Conservation (phyloP, 2,888 invertebrate species). For the Trachelus stipa region DNA sequence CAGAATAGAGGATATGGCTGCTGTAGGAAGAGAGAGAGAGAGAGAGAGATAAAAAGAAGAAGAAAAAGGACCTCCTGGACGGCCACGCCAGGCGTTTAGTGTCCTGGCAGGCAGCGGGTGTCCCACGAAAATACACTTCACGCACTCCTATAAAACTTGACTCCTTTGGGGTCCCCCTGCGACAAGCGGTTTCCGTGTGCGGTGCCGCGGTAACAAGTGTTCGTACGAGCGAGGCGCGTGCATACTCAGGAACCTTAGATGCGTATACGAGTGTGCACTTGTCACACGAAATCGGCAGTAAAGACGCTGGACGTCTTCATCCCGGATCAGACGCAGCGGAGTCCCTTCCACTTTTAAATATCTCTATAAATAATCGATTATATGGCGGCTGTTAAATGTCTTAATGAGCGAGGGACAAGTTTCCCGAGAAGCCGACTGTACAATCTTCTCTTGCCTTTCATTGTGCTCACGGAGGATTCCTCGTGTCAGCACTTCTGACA, state of each 20-base stretch:
- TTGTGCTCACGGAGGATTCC: not conserved
- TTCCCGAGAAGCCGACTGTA: conserved; percentile 43
- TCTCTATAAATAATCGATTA: conserved; percentile 64
- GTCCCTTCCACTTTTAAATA: conserved; percentile 41
- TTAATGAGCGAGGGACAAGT: conserved; percentile 55
- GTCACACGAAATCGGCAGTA: conserved; percentile 52
- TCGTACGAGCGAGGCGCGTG: conserved; percentile 8
- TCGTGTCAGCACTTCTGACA: not conserved
- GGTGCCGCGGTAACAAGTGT: conserved; percentile 2
- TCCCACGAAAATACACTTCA: conserved; percentile 44
- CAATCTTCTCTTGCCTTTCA: not conserved
- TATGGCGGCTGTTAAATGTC: conserved; percentile 55
- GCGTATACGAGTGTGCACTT: conserved; percentile 25
- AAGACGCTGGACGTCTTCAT: conserved; percentile 59
- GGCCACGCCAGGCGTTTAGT: conserved; percentile 24
- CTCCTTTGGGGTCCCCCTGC: conserved; percentile 10
- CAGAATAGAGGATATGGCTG: conserved; percentile 34
- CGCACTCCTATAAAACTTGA: conserved; percentile 39
- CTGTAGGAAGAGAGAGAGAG: not conserved
- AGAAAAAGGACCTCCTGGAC: conserved; percentile 42
- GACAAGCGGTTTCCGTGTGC: not conserved
- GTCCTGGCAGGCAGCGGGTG: conserved; percentile 51
- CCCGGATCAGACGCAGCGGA: conserved; percentile 22
- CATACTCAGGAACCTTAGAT: not conserved
- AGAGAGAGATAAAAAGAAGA: not conserved